Evolutionary conservation across 2,888 invertebrate species (phyloP), one percentile per base, ranked within the genome.

Genomic region (Patella depressa): DNA sequence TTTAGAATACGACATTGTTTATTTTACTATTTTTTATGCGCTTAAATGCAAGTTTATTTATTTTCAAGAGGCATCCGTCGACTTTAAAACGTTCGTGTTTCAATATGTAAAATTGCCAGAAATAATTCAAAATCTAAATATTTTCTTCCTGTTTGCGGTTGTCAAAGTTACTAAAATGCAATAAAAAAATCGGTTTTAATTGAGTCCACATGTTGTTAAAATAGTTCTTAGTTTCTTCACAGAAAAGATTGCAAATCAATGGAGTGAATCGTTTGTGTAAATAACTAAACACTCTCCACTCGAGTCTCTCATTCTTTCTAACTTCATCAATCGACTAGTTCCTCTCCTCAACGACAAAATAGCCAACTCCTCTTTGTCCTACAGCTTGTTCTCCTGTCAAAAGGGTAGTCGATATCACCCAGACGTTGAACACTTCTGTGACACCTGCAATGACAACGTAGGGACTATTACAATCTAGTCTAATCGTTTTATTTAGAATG

Each of bases 261-360:
- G 65, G 65, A 65, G 65, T 65, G 65, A 65, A 65, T 65, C 65
- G 65, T 65, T 65, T 24, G 24, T 24, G 65, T 65, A 65, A 65
- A 65, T 65, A 65, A 24, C 65, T 65, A 65, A 65, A 65, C 65
- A 65, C 65, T 65, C 65, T 65, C 65, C 19, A 65, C 65, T 65
- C 24, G 65, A 65, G 24, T 24, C 19, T 65, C 65, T 65, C 24
- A 65, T 65, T 65, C 65, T 24, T 24, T 65, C 19, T 24, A 65
- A 24, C 24, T 65, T 65, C n/a, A 65, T 24, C 19, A 65, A 65
- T 65, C 65, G 65, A 65, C 19, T 24, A 65, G 19, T 24, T 65
- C 24, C 65, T 65, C 65, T 65, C 65, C 24, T 65, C 65, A 65
- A 65, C 65, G 24, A 65, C 65, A 65, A 65, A 65, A 65, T 24